Base-by-base conservation (phyloP, 1,140 invertebrate species). In the Chrysoperla carnea region DNA sequence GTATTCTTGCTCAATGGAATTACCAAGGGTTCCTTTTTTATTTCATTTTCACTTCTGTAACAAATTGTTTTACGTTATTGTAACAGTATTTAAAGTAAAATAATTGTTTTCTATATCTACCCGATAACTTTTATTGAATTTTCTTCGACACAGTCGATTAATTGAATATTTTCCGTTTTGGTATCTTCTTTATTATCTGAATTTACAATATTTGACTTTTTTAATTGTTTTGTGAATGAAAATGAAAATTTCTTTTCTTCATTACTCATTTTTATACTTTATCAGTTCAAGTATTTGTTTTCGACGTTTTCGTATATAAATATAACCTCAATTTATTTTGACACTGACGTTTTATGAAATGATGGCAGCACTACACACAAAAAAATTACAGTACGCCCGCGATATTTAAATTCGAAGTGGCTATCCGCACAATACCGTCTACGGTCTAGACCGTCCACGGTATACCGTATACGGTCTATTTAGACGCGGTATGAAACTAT, bases 201-300 rank as follows among this genome's bases (percentile, higher is more conserved):
- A 72, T 61, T 42, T 66, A 55, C 17, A 68, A 54, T 23, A 44
- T 65, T 68, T 14, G 73, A 59, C 51, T 75, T 78, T 54, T 79
- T 80, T 31, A 70, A 63, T 1, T 74, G 67, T 64, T 83, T 83
- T 46, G 64, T 71, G 62, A 84, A 84, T 23, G 77, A 73, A 61
- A 85, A 85, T 0, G 80, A 83, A 58, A 84, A 76, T 55, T 84
- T 84, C 46, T 80, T 81, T 48, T 53, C 46, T 43, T 73, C 70
- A 17, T 12, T 12, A 37, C n/a, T 14, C 8, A 35, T 11, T 12
- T 9, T 35, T 35, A 35, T 35, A 35, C 4, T 35, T 35, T 23
- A 23, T 23, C 17, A 5, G 17, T 23, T 23, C 5, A 23, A 23
- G 2, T 5, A 3, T 23, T 23, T 23, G 2, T 5, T 23, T 23